phyloP scores from a whole-genome alignment of 2,888 invertebrate species.

The Yponomeuta plumbellus region DNA sequence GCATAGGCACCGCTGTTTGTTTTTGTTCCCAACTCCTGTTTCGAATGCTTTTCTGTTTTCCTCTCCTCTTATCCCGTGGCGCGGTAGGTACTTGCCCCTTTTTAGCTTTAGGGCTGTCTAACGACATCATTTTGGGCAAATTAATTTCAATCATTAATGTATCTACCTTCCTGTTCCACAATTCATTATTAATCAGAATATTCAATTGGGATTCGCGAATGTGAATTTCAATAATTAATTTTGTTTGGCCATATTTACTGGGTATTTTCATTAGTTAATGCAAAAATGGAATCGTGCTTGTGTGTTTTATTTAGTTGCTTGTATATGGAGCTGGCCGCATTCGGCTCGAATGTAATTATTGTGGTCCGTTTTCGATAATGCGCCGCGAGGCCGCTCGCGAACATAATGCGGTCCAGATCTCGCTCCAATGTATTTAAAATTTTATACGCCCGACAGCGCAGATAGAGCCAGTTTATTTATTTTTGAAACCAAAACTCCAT shows the following conservation, averaged over 20 bases:
- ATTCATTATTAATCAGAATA: background rate
- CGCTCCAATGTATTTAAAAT: constrained; percentile 69
- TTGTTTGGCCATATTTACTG: constrained; percentile 9
- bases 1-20: constrained; percentile 40
- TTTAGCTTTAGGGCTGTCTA: constrained; percentile 11
- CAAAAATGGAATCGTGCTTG: constrained; percentile 22
- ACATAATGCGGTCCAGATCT: constrained; percentile 62
- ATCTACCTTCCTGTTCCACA: background rate
- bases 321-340: constrained; percentile 59
- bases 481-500: constrained; percentile 12
- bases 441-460: constrained; percentile 55
- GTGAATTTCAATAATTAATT: constrained; percentile 13
- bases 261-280: constrained; percentile 12
- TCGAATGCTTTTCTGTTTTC: constrained; percentile 38
- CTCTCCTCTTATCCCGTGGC: constrained; percentile 30
- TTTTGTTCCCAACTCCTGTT: constrained; percentile 42
- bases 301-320: constrained; percentile 53
- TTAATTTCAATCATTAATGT: background rate
- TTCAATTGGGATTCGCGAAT: constrained; percentile 1
- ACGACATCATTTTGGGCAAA: background rate
- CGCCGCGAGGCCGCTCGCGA: constrained; percentile 57
- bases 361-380: constrained; percentile 73
- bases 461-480: constrained; percentile 56
- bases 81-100: constrained; percentile 15
- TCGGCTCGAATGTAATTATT: constrained; percentile 71